Evolutionary conservation across 1,140 invertebrate species (phyloP), one percentile per base, ranked within the genome.

Genomic region (Littorina saxatilis): DNA sequence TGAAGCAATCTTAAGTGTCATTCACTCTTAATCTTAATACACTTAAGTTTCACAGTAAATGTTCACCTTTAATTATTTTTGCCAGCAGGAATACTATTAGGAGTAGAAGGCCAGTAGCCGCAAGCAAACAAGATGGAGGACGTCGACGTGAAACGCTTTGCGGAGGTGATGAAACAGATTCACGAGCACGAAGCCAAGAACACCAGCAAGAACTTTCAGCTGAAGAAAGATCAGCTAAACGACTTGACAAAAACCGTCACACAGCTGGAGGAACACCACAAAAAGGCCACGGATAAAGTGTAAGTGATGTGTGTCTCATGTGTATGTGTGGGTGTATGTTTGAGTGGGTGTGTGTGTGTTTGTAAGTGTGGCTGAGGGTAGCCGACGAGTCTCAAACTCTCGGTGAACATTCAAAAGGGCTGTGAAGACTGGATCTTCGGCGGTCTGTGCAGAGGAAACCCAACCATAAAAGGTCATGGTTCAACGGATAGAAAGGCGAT

Each of bases 261-360:
- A 70, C 83, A 92, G 55, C 78, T 92, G 37, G 89, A 92, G 73
- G 85, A 90, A 27, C 87, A 88, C 2, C 88, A 90, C 73, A 88
- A 88, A 40, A 84, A 89, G 63, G 80, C 91, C 27, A 87, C 86
- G 47, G 85, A 90, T 40, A 88, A 92, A 83, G 91, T 91, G 92
- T 93, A 87, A 86, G 90, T 82, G 37, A 43, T 74, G 11, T 63
- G 2, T n/a, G n/a, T n/a, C n/a, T n/a, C n/a, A n/a, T n/a, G n/a
- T n/a, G n/a, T n/a, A 55, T 35, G 9, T 75, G n/a, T 20, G 20
- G 15, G 27, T 23, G 7, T 35, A 2, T 27, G 11, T 37, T 13
- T 17, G 39, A n/a, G n/a, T 17, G 1, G 27, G 20, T 29, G 20
- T 20, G 37, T 27, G 11, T 79, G 61, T 63, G 58, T 52, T 9